Evolutionary conservation across 2,888 invertebrate species (phyloP), one percentile per base, ranked within the genome.

Genomic region (Melinaea marsaeus): DNA sequence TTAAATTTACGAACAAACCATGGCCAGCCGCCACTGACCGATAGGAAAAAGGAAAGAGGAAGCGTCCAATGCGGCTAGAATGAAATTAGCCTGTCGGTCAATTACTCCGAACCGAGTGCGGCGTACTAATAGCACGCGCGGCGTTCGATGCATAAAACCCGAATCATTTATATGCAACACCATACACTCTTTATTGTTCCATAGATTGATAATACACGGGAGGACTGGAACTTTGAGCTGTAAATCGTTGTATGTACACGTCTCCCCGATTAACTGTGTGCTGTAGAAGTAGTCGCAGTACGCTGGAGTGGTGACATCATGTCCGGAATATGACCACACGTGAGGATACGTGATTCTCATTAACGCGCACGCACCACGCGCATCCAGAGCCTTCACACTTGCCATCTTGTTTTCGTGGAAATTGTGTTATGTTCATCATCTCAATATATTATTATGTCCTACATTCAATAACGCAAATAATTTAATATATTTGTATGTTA

Each of bases 41-140:
- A 89, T 90, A 89, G 90, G 89, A 90, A 90, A 90, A 84, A 89
- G 90, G 90, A 88, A 90, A 90, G 89, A 90, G 90, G 90, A 90
- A 90, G 86, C 86, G 78, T 71, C 78, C 81, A 81, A 90, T 88
- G 90, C 86, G 88, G 74, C 76, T 88, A 83, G 90, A 89, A 90
- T 90, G 84, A 88, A 84, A 90, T 90, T 86, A 90, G 85, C 85
- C 77, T 79, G 84, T 75, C 88, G 90, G 90, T 90, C 90, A 88
- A 90, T 90, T 90, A 88, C 90, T 89, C 84, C 88, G 84, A 75
- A 79, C 79, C 82, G 77, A 78, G 83, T 72, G 79, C 76, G 77
- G 89, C 83, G 78, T 89, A 88, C 90, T 88, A 88, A 89, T 89
- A 85, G 83, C 84, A 80, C 81, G 79, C 78, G 84, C 83, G 80